Evolutionary conservation across 2,113 vertebrate species (phyloP).

Genomic region (Pithys albifrons): DNA sequence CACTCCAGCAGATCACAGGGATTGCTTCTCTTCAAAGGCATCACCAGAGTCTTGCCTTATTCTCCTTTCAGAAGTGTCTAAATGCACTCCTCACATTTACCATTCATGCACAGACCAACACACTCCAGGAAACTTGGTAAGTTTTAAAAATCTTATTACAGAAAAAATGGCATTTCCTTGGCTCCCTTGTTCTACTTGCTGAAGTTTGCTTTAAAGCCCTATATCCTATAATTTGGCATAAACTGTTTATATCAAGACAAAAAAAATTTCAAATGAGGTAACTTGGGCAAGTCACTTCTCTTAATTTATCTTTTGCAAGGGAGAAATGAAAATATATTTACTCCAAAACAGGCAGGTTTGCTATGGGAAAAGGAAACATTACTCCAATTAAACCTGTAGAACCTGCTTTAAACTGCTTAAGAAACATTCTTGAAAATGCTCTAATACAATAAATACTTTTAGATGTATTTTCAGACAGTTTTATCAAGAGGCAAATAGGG

Average conservation of each 20-base stretch:
- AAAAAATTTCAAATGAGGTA: not conserved
- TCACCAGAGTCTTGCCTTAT: not conserved
- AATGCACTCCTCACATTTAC: not conserved
- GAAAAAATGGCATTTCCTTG: not conserved
- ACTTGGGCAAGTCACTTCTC: not conserved
- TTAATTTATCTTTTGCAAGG: not conserved
- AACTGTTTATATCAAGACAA: not conserved
- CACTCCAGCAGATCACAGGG: slow-evolving; percentile 16
- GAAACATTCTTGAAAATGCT: not conserved
- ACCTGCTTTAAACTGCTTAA: not conserved
- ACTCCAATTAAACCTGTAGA: not conserved
- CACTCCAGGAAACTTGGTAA: not conserved
- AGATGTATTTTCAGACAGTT: not conserved
- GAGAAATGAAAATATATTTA: not conserved
- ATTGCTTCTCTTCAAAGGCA: not conserved
- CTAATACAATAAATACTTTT: not conserved
- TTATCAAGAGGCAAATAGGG: not conserved
- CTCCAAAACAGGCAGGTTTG: not conserved
- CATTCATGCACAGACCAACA: not conserved
- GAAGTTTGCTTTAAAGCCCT: not conserved
- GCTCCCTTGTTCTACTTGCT: not conserved
- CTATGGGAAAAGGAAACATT: not conserved
- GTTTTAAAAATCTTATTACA: not conserved
- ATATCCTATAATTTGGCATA: not conserved
- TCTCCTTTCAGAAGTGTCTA: slow-evolving; percentile 7